Evolutionary conservation across 2,113 vertebrate species (phyloP).

Genomic region (Dasyurus viverrinus): DNA sequence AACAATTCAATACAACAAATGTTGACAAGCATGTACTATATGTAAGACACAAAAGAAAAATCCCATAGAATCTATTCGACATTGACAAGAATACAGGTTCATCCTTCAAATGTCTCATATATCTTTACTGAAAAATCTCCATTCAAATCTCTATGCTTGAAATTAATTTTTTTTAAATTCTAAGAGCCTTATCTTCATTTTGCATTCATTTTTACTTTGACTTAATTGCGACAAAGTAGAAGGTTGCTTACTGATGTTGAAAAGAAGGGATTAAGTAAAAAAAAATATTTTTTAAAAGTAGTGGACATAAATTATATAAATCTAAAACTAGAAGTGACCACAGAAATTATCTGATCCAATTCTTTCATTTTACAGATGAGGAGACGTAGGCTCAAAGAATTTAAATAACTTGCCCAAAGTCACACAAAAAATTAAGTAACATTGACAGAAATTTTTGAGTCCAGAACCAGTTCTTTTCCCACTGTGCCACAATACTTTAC

Average conservation of each 20-base stretch:
- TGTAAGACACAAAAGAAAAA: too few species aligned
- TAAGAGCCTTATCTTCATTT: not conserved
- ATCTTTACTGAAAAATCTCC: not conserved
- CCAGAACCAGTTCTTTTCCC: fast-evolving
- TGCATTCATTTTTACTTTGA: not conserved
- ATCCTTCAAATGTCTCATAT: not conserved
- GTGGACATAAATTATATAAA: not conserved
- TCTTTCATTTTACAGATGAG: not conserved
- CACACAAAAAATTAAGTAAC: fast-evolving
- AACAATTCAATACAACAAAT: not conserved
- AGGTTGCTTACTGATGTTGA: not conserved
- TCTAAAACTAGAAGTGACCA: not conserved
- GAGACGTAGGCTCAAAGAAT: fast-evolving
- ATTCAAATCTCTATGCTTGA: not conserved
- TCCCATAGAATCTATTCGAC: not conserved
- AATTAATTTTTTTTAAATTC: not conserved
- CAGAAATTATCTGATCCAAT: not conserved
- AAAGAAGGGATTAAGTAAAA: not conserved
- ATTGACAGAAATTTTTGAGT: not conserved
- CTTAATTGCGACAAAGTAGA: not conserved
- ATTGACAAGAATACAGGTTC: fast-evolving
- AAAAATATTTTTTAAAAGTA: fast-evolving
- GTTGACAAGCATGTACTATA: too few species aligned
- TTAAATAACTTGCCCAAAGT: fast-evolving
- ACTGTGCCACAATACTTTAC: not conserved